Percentiles rank a stretch among this genome's conserved stretches.
Evolutionary conservation across 1,140 invertebrate genomes (phyloP).

Genomic region (Macrosteles quadrilineatus): DNA sequence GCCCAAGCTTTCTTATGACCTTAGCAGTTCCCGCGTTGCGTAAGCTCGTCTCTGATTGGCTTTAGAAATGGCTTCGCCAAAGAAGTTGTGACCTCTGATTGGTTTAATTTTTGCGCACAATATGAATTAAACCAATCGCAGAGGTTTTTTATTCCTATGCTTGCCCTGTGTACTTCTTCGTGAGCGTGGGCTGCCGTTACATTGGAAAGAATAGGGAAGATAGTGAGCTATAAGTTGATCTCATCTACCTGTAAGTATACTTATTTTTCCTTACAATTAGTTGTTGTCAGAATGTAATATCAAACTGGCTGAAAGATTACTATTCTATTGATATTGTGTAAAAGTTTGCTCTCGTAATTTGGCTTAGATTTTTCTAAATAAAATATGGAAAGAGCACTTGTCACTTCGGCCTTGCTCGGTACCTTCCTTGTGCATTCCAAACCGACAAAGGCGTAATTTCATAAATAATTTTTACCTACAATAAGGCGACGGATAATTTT

Average conservation of each 20-base stretch:
- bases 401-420: neutral
- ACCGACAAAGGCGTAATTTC: neutral
- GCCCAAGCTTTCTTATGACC: neutral
- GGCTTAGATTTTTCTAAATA: too few species aligned
- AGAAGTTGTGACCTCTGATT: constrained; percentile 49
- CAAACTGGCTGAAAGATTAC: neutral
- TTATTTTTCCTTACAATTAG: constrained; percentile 54
- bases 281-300: constrained; percentile 53
- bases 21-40: constrained; percentile 23
- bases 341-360: neutral
- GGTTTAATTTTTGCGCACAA: constrained; percentile 61
- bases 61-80: neutral
- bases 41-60: constrained; percentile 10
- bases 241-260: constrained; percentile 58
- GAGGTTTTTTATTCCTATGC: constrained; percentile 53
- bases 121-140: constrained; percentile 61
- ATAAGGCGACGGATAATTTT: too few species aligned
- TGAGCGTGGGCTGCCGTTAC: constrained; percentile 58
- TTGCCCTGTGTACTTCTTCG: constrained; percentile 57
- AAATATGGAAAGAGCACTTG: too few species aligned
- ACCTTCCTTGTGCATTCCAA: neutral
- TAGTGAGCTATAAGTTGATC: neutral
- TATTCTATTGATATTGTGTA: constrained; percentile 18
- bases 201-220: constrained; percentile 18
- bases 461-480: too few species aligned